These are phyloP conservation scores for Pyrrhia umbra DNA, from an alignment of 2,888 invertebrate genomes.

Conservation along the genomic window DNA sequence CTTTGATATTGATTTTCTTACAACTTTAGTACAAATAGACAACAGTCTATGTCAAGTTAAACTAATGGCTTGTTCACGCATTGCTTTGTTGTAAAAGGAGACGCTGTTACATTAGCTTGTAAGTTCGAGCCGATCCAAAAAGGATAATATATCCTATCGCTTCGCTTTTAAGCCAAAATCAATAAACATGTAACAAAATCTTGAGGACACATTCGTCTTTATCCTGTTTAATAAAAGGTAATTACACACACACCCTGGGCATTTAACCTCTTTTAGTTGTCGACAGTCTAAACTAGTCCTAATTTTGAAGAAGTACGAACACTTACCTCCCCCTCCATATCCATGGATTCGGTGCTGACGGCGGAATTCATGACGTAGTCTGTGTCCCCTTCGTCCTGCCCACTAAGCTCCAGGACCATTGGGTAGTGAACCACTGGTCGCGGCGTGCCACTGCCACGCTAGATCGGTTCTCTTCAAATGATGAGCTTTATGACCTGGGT, in stretches of 20 bases:
- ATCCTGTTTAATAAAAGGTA: background rate
- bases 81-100: too few species aligned
- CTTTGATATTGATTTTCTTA: conserved; percentile 37
- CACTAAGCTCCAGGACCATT: conserved; percentile 79
- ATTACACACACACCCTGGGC: too few species aligned
- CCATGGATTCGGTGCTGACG: conserved; percentile 92
- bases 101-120: too few species aligned
- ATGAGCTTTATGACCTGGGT: conserved; percentile 54
- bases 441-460: conserved; percentile 22
- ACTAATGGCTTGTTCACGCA: too few species aligned
- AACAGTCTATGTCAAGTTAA: conserved; percentile 1
- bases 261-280: too few species aligned
- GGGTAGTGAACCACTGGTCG: conserved; percentile 56
- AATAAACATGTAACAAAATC: background rate
- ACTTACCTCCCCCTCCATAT: conserved; percentile 92
- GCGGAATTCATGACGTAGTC: conserved; percentile 84
- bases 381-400: conserved; percentile 70
- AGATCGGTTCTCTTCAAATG: conserved; percentile 33
- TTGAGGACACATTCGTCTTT: background rate
- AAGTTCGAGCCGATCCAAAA: too few species aligned
- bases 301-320: background rate
- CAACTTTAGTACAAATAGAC: conserved; percentile 1
- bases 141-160: too few species aligned
- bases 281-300: too few species aligned
- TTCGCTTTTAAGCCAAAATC: background rate